Evolutionary conservation across 1,140 invertebrate genomes (phyloP).

Genomic region (Monochamus saltuarius): DNA sequence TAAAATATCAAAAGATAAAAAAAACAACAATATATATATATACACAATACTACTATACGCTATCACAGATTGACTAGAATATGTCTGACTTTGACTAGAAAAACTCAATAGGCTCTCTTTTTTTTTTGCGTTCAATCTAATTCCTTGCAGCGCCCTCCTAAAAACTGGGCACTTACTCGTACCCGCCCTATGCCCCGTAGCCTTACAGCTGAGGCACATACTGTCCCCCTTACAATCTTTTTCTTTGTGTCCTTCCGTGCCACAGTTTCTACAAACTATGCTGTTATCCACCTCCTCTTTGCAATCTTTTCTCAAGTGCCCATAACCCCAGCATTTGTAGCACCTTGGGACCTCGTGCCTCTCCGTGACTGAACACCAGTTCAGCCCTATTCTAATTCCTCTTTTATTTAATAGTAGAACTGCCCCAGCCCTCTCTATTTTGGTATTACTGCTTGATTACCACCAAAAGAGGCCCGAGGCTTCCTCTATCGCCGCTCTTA

Average conservation of each 20-base stretch:
- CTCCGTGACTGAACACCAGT: neutral
- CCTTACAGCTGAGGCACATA: constrained; percentile 8
- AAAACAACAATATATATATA: too few relatives aligned
- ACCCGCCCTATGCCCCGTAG: constrained; percentile 1
- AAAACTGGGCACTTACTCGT: constrained; percentile 4
- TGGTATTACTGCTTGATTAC: neutral
- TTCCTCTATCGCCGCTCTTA: neutral
- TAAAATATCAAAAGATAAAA: too few relatives aligned
- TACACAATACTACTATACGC: too few relatives aligned
- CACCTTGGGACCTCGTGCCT: constrained; percentile 14
- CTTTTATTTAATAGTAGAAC: neutral
- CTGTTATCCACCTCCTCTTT: constrained; percentile 11
- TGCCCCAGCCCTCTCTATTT: neutral
- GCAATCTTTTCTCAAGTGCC: constrained; percentile 1
- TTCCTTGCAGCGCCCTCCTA: constrained; percentile 5
- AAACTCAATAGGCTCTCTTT: neutral
- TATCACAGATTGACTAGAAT: too few relatives aligned
- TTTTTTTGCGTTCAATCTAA: neutral
- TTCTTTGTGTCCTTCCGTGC: constrained; percentile 3
- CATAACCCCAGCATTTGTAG: constrained; percentile 11
- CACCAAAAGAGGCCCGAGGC: neutral
- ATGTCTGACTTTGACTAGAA: neutral
- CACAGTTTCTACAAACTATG: constrained; percentile 21
- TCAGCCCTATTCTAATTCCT: constrained; percentile 3
- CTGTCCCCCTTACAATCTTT: constrained; percentile 6